These are phyloP conservation scores for Meganola albula DNA, from an alignment of 2,888 invertebrate species.

Conservation along the genomic window DNA sequence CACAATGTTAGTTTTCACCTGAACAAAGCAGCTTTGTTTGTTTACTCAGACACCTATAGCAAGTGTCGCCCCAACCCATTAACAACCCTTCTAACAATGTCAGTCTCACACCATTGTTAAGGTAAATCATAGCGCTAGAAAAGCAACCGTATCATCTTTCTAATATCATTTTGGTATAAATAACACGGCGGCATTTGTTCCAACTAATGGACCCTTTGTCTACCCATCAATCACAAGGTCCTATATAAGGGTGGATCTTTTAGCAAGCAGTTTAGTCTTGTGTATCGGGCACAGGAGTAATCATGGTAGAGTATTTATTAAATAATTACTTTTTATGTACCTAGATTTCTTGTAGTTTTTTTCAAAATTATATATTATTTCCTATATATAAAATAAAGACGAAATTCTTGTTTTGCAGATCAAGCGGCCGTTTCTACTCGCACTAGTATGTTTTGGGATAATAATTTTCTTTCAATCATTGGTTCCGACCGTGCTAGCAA, in stretches of 20 bases:
- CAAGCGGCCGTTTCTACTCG: conserved; percentile 32
- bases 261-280: conserved; percentile 29
- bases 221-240: conserved; percentile 46
- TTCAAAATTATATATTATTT: conserved; percentile 1
- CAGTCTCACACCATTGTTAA: too few relatives aligned
- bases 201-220: conserved; percentile 57
- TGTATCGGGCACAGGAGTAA: conserved; percentile 25
- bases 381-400: neutral
- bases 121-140: conserved; percentile 5
- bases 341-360: too few relatives aligned
- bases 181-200: conserved; percentile 29
- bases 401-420: conserved; percentile 38
- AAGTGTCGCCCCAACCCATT: too few relatives aligned
- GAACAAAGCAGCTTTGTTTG: too few relatives aligned
- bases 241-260: conserved; percentile 49
- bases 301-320: conserved; percentile 39
- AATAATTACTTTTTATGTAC: conserved; percentile 1
- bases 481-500: conserved; percentile 43
- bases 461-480: conserved; percentile 44
- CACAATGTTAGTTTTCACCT: too few relatives aligned
- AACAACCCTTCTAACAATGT: too few relatives aligned
- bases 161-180: conserved; percentile 27
- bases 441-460: conserved; percentile 41
- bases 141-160: conserved; percentile 17
- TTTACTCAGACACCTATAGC: too few relatives aligned